Percentiles rank a stretch among this genome's conserved stretches.
These are phyloP conservation scores for Momotus momota DNA, from an alignment of 2,797 vertebrate species.

Conservation along the genomic window DNA sequence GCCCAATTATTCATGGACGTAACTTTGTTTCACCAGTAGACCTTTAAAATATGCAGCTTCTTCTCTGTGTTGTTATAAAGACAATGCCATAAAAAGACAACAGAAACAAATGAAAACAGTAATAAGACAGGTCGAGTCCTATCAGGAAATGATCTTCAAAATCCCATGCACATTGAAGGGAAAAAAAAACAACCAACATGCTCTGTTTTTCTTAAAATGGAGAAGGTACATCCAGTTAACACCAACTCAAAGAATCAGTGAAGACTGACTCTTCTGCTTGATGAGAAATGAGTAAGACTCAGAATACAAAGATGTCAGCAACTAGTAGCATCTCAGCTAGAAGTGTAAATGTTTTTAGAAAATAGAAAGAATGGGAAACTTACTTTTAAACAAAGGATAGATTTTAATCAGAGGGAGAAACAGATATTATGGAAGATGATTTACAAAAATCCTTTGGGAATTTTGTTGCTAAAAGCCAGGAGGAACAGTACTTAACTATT, in stretches of 20 bases:
- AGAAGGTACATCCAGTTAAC: not conserved
- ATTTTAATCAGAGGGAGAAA: not conserved
- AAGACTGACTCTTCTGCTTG: constrained; percentile 27
- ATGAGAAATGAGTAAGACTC: constrained; percentile 30
- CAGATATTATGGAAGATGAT: not conserved
- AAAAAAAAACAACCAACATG: not conserved
- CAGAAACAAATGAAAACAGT: not conserved
- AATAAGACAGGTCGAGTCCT: not conserved
- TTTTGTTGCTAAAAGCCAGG: not conserved
- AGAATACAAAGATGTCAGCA: constrained; percentile 53
- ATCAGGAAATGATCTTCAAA: constrained; percentile 33
- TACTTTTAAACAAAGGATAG: constrained; percentile 33
- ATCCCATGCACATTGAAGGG: not conserved
- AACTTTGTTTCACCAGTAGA: constrained; percentile 10
- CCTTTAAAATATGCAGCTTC: not conserved
- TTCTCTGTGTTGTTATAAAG: not conserved
- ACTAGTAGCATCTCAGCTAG: constrained; percentile 36
- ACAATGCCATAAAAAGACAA: not conserved
- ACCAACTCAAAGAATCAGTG: not conserved
- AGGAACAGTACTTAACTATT: not conserved
- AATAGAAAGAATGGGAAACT: not conserved
- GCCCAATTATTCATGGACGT: not conserved
- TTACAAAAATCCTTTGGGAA: not conserved
- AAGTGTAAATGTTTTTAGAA: constrained; percentile 32
- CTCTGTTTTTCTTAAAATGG: not conserved